Percentiles rank a stretch among this genome's conserved stretches.
These are phyloP conservation scores for Phylloscopus trochilus DNA, from an alignment of 2,113 vertebrate species.

Conservation along the genomic window DNA sequence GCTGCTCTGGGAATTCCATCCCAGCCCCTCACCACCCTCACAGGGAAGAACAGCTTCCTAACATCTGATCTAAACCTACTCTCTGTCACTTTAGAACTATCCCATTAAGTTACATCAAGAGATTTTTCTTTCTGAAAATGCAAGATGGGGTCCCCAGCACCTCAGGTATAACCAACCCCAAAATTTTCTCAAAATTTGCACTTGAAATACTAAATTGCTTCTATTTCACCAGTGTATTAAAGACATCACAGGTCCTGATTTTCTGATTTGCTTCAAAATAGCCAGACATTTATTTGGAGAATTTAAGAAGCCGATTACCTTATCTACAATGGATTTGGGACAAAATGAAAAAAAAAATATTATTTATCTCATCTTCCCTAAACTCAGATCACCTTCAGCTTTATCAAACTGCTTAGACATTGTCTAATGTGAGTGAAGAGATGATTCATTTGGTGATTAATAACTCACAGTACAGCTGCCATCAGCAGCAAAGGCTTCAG, in stretches of 20 bases:
- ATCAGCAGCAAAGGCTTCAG: neutral
- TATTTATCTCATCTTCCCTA: neutral
- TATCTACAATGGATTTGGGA: neutral
- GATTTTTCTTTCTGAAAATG: neutral
- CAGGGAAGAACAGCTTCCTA: too few species aligned
- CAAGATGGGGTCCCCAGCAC: neutral
- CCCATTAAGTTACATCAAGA: neutral
- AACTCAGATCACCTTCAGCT: neutral
- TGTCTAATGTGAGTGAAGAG: neutral
- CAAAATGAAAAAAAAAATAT: neutral
- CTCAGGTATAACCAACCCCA: neutral
- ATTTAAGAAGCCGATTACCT: neutral
- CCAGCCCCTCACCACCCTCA: neutral
- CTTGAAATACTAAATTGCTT: neutral
- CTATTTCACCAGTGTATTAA: neutral
- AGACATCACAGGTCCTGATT: neutral
- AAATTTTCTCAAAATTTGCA: neutral
- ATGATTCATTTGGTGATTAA: slow-evolving; percentile 34
- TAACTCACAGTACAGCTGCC: neutral
- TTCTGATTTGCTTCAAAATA: neutral
- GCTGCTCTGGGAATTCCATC: neutral
- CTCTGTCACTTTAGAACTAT: neutral
- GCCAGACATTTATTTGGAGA: neutral
- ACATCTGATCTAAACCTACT: neutral
- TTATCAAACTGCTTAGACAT: neutral